These are phyloP conservation scores for Myrmophylax atrothorax DNA, from an alignment of 2,113 vertebrate species.

Conservation along the genomic window DNA sequence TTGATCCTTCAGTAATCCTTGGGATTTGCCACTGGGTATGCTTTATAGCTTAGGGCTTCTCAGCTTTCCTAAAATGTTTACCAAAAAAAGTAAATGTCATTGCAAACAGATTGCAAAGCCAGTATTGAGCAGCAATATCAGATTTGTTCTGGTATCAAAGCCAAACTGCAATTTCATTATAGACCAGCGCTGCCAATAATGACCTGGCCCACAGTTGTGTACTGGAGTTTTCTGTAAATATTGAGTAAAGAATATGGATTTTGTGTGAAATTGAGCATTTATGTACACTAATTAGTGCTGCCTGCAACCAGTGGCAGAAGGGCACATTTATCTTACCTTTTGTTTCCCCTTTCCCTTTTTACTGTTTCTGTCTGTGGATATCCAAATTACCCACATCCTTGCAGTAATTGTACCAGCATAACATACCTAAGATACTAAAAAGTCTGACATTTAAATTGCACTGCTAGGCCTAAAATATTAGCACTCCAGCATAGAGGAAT, in stretches of 20 bases:
- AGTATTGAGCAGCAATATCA: not conserved
- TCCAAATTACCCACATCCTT: not conserved
- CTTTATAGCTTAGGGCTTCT: not conserved
- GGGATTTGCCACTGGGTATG: not conserved
- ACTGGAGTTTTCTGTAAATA: not conserved
- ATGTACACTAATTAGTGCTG: not conserved
- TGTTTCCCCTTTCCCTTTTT: not conserved
- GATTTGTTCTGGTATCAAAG: not conserved
- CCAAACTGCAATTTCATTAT: constrained; percentile 14
- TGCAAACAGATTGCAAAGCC: not conserved
- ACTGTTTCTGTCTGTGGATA: not conserved
- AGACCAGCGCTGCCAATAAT: not conserved
- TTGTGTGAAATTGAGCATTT: not conserved
- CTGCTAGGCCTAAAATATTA: not conserved
- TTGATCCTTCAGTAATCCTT: not conserved
- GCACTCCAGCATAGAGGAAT: not conserved
- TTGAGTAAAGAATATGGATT: not conserved
- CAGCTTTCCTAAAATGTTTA: constrained; percentile 24
- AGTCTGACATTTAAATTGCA: not conserved
- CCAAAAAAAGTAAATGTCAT: constrained; percentile 13
- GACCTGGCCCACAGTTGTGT: not conserved
- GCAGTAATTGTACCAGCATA: not conserved
- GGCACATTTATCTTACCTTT: not conserved
- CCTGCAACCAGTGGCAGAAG: not conserved
- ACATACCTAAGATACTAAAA: not conserved